phyloP scores from a whole-genome alignment of 1,140 invertebrate species.

The Bombus confusus region DNA sequence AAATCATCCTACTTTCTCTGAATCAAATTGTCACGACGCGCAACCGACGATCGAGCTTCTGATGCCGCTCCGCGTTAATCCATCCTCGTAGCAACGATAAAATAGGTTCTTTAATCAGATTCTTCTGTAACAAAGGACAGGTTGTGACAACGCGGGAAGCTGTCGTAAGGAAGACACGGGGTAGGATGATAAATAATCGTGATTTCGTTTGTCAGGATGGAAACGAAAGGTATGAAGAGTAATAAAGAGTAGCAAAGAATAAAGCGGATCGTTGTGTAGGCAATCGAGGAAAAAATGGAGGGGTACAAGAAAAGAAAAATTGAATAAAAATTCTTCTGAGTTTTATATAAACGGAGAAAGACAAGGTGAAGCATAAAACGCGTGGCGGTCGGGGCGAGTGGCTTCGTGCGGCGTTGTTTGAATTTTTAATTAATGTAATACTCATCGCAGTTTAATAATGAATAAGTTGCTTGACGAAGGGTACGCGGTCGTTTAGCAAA shows the following conservation, averaged over 20 bases:
- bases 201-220: slow-evolving; percentile 53
- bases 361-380: slow-evolving; percentile 25
- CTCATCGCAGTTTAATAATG: slow-evolving; percentile 69
- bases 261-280: background rate
- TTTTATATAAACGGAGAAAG: background rate
- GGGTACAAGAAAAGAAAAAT: background rate
- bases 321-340: background rate
- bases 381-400: background rate
- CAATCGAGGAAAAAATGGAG: background rate
- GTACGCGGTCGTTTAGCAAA: slow-evolving; percentile 27
- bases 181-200: slow-evolving; percentile 60
- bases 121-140: background rate
- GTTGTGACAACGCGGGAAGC: slow-evolving; percentile 18
- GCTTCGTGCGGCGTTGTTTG: slow-evolving; percentile 57
- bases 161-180: slow-evolving; percentile 10
- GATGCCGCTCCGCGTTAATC: background rate
- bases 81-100: background rate
- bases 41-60: background rate
- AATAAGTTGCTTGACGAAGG: slow-evolving; percentile 62
- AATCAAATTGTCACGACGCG: background rate
- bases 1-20: too few species aligned
- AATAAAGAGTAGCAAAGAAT: slow-evolving; percentile 21
- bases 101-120: slow-evolving; percentile 25
- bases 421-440: slow-evolving; percentile 73
- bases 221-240: background rate